These are phyloP conservation scores for Ormia ochracea DNA, from an alignment of 2,888 invertebrate genomes.

Conservation along the genomic window DNA sequence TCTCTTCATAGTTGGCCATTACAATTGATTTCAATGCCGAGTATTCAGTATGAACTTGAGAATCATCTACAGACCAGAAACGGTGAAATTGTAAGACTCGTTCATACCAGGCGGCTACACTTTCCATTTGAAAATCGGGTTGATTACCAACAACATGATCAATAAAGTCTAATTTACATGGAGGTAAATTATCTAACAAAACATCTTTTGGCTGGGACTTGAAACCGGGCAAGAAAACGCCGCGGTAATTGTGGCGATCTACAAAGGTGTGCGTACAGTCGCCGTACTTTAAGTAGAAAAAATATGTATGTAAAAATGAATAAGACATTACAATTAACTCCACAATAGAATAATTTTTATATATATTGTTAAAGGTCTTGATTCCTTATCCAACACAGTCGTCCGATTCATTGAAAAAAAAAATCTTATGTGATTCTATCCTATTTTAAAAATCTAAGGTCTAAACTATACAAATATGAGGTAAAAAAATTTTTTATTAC, in stretches of 20 bases:
- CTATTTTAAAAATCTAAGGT: too few species aligned
- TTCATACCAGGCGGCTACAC: slow-evolving; percentile 90
- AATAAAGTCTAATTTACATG: slow-evolving; percentile 88
- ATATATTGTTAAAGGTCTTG: too few species aligned
- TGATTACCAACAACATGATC: slow-evolving; percentile 99
- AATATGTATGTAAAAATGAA: not conserved
- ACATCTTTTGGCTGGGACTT: slow-evolving; percentile 79
- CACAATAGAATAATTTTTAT: too few species aligned
- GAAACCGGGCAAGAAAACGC: slow-evolving; percentile 92
- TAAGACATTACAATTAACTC: not conserved
- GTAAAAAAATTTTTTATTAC: too few species aligned
- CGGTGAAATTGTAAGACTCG: slow-evolving; percentile 82
- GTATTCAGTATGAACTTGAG: slow-evolving; percentile 95
- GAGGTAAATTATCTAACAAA: slow-evolving; percentile 82
- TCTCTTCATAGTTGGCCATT: slow-evolving; percentile 98
- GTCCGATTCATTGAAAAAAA: too few species aligned
- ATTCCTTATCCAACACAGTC: too few species aligned
- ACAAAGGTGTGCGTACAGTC: slow-evolving; percentile 97
- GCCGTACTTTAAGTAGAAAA: slow-evolving; percentile 85
- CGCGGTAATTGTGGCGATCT: slow-evolving; percentile 89
- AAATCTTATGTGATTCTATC: too few species aligned
- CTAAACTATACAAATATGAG: too few species aligned
- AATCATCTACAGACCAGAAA: slow-evolving; percentile 99
- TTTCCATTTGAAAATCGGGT: slow-evolving; percentile 93
- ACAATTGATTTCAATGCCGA: slow-evolving; percentile 98